These are phyloP conservation scores for Parnassius glacialis DNA, from an alignment of 2,888 invertebrate species.

Conservation along the genomic window DNA sequence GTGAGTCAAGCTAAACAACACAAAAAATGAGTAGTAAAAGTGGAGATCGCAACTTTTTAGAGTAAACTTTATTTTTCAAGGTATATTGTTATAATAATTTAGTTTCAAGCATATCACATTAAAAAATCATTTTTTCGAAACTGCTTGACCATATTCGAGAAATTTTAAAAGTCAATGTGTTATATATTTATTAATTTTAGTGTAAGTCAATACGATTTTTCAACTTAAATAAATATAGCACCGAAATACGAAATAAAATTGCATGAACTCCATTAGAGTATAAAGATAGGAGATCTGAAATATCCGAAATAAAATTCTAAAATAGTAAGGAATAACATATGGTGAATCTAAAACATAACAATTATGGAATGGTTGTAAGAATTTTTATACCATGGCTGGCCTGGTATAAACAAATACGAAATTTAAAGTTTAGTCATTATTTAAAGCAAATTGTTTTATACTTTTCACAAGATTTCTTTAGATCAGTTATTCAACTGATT, in stretches of 20 bases:
- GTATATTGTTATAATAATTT: background rate
- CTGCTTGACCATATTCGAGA: background rate
- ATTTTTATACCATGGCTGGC: constrained; percentile 8
- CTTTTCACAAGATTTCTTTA: background rate
- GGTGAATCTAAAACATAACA: constrained; percentile 21
- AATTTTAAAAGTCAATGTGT: background rate
- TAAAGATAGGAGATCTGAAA: constrained; percentile 13
- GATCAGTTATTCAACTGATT: constrained; percentile 10
- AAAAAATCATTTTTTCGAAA: background rate
- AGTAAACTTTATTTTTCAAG: background rate
- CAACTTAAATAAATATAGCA: constrained; percentile 38
- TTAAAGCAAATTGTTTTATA: constrained; percentile 1
- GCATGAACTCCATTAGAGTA: background rate
- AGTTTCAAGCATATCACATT: background rate
- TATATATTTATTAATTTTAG: too few relatives aligned
- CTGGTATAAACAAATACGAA: background rate
- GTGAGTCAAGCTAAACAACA: constrained; percentile 15
- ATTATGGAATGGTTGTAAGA: constrained; percentile 24
- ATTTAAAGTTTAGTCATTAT: constrained; percentile 2
- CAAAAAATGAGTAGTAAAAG: background rate
- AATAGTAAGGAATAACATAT: constrained; percentile 12
- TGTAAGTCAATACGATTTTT: background rate
- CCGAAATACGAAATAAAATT: constrained; percentile 28
- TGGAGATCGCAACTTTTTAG: constrained; percentile 17
- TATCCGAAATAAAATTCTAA: background rate